Base-by-base conservation (phyloP, 2,797 vertebrate species). In the Kryptopterus vitreolus region DNA sequence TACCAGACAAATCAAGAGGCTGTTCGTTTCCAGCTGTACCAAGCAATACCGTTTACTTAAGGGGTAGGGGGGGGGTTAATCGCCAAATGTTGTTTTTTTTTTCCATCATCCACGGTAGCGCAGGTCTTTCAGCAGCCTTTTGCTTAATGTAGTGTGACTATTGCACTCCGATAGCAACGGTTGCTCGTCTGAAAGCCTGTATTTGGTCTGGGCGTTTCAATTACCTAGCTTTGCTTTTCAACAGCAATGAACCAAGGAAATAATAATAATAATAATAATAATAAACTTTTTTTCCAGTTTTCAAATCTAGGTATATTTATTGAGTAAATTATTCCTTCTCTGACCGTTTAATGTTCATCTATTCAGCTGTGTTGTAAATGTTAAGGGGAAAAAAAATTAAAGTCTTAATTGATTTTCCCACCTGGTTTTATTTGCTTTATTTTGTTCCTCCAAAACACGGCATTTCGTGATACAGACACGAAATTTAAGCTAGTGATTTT, bases 361-460 rank as follows among this genome's bases (percentile, higher is more conserved):
- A 58, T 69, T 58, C 52, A 85, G 74, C 81, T 82, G 71, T 76
- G 79, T 79, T 81, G 69, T 84, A 82, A 79, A 79, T 59, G 76
- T 83, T 79, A 85, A 84, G 75, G 75, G 77, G 81, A 73, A 43
- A 75, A 58, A 85, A 77, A 81, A 81, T 33, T 82, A 87, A 88
- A 89, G 88, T 89, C 88, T 88, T 89, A 89, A 87, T 76, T 86
- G 88, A 88, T 89, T 85, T 81, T 86, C 85, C 82, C 81, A 84
- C 26, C 48, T 72, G 59, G 69, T 70, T 59, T 76, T 48, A 80
- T 82, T 81, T 82, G 63, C 82, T 38, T 76, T 68, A 75, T 53
- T 53, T 71, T 76, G n/a, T n/a, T n/a, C n/a, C n/a, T n/a, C n/a
- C n/a, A n/a, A n/a, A n/a, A n/a, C n/a, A n/a, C n/a, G n/a, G n/a